A percentile compares a stretch with the other conserved stretches of the same genome.
These are phyloP conservation scores for Sylvia atricapilla DNA, from an alignment of 2,113 vertebrate species.

Conservation along the genomic window DNA sequence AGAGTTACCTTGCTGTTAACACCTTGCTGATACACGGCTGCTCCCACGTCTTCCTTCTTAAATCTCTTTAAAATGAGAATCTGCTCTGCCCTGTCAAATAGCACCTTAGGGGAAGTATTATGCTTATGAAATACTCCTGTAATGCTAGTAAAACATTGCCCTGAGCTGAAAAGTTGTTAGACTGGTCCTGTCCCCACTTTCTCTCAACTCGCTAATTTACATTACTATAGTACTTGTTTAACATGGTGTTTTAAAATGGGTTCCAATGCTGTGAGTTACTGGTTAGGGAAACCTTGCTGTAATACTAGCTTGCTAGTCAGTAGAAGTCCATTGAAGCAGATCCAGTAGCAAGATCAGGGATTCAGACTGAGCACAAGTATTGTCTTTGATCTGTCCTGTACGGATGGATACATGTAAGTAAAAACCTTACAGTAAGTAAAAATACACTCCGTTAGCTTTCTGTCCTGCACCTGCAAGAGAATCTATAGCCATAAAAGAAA, in stretches of 20 bases:
- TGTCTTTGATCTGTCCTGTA: neutral
- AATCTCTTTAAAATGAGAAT: neutral
- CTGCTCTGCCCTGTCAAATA: neutral
- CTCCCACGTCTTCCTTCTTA: neutral
- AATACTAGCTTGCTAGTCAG: neutral
- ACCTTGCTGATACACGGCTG: neutral
- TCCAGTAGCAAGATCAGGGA: neutral
- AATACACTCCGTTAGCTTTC: neutral
- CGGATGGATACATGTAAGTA: neutral
- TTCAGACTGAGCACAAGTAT: neutral
- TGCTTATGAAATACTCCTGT: neutral
- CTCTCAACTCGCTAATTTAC: neutral
- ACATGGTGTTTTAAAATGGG: neutral
- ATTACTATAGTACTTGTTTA: neutral
- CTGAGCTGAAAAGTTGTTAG: neutral
- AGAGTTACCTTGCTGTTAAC: neutral
- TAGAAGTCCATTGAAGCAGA: neutral
- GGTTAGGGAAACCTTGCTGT: neutral
- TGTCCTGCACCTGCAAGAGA: neutral
- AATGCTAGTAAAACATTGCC: neutral
- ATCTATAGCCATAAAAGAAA: neutral
- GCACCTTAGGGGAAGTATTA: neutral
- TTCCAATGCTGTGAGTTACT: neutral
- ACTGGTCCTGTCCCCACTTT: neutral
- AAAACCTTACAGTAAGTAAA: neutral